phyloP scores from a whole-genome alignment of 2,797 vertebrate genomes.

The Eospalax fontanierii region DNA sequence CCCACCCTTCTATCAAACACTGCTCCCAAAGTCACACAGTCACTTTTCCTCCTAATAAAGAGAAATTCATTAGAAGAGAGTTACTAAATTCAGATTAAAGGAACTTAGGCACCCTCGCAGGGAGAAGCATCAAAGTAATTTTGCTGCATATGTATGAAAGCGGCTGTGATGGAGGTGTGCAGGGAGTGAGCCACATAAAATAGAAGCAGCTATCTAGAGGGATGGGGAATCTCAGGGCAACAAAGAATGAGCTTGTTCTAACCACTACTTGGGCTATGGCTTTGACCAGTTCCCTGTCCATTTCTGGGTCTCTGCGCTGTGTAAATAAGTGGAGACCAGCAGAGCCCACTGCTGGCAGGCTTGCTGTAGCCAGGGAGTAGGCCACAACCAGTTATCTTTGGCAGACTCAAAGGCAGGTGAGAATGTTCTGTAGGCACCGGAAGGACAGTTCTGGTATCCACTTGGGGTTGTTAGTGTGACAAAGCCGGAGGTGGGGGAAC shows the following conservation, averaged over 20 bases:
- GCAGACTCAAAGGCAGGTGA: no score
- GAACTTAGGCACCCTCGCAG: neutral
- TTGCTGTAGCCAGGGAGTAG: no score
- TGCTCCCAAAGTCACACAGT: neutral
- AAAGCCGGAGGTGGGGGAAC: no score
- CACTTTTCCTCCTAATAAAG: neutral
- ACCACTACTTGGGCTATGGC: neutral
- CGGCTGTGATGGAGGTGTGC: neutral
- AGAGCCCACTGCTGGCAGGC: no score
- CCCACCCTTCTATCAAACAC: neutral
- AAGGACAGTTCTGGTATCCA: no score
- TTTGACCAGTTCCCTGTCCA: no score
- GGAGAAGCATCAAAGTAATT: neutral
- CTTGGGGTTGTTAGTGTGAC: no score
- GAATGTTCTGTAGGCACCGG: no score
- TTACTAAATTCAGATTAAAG: neutral
- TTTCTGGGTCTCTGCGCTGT: no score
- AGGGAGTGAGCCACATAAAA: no score
- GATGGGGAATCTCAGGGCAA: neutral
- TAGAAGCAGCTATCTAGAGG: neutral
- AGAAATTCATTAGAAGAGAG: neutral
- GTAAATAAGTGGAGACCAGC: no score
- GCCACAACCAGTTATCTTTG: no score
- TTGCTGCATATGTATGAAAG: neutral
- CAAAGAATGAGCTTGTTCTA: neutral